Base-by-base conservation (phyloP, 64 coral and sea anemone species). In the Pocillopora verrucosa region DNA sequence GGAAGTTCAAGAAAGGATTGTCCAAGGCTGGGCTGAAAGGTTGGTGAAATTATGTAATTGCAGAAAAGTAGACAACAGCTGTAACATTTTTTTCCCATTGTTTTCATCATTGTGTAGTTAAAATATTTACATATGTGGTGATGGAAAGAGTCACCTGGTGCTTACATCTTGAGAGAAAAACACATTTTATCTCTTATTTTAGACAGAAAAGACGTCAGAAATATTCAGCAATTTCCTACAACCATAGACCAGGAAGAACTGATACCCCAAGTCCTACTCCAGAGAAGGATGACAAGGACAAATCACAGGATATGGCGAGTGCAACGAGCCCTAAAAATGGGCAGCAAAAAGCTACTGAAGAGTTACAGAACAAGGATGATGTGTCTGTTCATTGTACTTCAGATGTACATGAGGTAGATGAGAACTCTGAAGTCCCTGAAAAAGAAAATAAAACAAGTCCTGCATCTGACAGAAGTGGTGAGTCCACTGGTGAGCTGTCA, bases 1-100 rank as follows among this genome's bases (percentile, higher is more conserved):
- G 76, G 92, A 93, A 59, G 35, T 91, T 10, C 73, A 91, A 68
- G 88, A 93, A 34, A 72, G 58, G 20, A 88, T 96, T 9, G 73
- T 96, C 51, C 34, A 78, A 51, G 79, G 72, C 20, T 96, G 95
- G 91, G 74, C 76, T 13, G 73, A 93, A 51, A 86, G 95, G 95
- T 93, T 13, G 93, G 76, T 13, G 22, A n/a, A 1, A 16, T 13
- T 17, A 15, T 57, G 51, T 77, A 77, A 73, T 4, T 11, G 20
- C 70, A 73, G 26, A 51, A 51, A 51, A 51, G 41, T 51, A 7
- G 41, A 51, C 41, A 51, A 51, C 41, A 51, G 41, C 41, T 51
- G 7, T 51, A 51, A 51, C 41, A 51, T 51, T 51, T 51, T 7
- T 51, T 51, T 30, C 30, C 41, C 41, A 51, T 7, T 51, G 41